Evolutionary conservation across 2,888 invertebrate genomes (phyloP).

Genomic region (Scaeva pyrastri): DNA sequence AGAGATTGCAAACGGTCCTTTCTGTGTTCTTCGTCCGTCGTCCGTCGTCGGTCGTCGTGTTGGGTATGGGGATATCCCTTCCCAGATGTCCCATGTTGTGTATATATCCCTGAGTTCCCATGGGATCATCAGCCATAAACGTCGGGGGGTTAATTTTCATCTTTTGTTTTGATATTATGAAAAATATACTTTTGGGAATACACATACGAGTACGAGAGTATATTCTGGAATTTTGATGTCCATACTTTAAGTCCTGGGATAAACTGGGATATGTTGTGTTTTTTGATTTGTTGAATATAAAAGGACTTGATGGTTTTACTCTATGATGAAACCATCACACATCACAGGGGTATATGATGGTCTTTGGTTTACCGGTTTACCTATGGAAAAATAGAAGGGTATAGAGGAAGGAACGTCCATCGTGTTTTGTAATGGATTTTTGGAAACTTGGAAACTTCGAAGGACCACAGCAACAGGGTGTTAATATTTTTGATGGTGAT

Average conservation of each 20-base stretch:
- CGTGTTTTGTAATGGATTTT: background rate
- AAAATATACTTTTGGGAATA: conserved; percentile 48
- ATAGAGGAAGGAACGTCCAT: background rate
- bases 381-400: background rate
- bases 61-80: background rate
- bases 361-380: background rate
- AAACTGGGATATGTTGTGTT: conserved; percentile 38
- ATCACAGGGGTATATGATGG: background rate
- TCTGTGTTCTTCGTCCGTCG: too few species aligned
- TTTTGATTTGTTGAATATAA: conserved; percentile 29
- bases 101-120: conserved; percentile 48
- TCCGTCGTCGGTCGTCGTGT: too few species aligned
- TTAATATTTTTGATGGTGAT: background rate
- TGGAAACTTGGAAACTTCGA: background rate
- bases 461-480: conserved; percentile 7
- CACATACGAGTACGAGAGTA: background rate
- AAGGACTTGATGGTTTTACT: conserved; percentile 16
- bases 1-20: conserved; percentile 66
- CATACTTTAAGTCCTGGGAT: conserved; percentile 46
- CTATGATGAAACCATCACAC: background rate
- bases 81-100: background rate
- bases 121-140: conserved; percentile 41
- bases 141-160: conserved; percentile 51
- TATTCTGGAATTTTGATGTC: conserved; percentile 38
- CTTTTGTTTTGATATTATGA: conserved; percentile 54